These are phyloP conservation scores for Dipodomys merriami DNA, from an alignment of 2,113 vertebrate genomes.

Conservation along the genomic window DNA sequence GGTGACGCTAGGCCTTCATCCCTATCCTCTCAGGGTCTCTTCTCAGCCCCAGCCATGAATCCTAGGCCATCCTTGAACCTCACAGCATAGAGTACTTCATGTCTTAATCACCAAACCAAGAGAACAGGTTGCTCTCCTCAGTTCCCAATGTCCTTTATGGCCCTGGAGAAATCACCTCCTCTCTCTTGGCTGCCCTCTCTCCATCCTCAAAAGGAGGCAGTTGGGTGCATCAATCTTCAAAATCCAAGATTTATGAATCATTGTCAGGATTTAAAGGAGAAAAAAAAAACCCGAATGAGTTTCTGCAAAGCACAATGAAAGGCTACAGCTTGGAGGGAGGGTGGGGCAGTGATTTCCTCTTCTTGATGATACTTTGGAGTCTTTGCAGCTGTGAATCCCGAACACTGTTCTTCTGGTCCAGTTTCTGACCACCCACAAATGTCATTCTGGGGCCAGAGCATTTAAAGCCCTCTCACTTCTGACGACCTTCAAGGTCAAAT, in stretches of 20 bases:
- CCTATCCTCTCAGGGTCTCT: neutral
- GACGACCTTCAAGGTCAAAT: neutral
- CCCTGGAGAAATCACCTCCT: neutral
- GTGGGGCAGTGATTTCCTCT: neutral
- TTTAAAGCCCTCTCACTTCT: neutral
- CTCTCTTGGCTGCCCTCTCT: neutral
- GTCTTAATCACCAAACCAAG: neutral
- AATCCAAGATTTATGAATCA: neutral
- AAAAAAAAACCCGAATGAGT: neutral
- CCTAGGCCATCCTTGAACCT: neutral
- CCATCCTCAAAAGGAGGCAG: neutral
- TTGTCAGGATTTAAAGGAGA: neutral
- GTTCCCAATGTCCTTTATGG: neutral
- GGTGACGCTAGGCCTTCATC: neutral
- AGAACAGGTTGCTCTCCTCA: neutral
- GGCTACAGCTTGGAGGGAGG: neutral
- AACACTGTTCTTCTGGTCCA: neutral
- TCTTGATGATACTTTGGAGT: neutral
- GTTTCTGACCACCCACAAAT: neutral
- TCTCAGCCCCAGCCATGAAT: neutral
- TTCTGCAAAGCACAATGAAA: slow-evolving; percentile 34
- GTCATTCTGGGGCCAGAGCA: neutral
- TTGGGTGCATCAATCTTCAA: neutral
- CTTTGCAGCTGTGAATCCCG: neutral
- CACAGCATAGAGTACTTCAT: neutral